These are phyloP conservation scores for Scaptomyza hsui DNA, from an alignment of 1,140 invertebrate species.

Conservation along the genomic window DNA sequence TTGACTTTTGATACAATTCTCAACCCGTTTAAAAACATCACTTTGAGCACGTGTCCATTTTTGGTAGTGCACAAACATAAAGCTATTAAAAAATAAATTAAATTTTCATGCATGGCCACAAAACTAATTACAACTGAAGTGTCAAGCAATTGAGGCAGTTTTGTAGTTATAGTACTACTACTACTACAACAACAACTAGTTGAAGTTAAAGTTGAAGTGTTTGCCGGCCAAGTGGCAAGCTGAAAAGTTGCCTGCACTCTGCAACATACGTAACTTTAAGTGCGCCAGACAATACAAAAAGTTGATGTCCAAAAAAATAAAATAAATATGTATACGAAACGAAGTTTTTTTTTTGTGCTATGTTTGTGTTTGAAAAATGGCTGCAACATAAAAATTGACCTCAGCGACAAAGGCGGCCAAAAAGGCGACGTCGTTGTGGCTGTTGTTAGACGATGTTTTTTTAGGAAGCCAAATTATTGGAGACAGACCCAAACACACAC, in stretches of 20 bases:
- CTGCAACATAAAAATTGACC: constrained; percentile 82
- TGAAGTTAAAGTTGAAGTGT: constrained; percentile 33
- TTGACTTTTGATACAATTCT: background rate
- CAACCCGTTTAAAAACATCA: constrained; percentile 9
- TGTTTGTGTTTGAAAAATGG: constrained; percentile 61
- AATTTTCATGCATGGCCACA: constrained; percentile 70
- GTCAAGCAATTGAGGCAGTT: constrained; percentile 66
- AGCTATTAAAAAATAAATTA: constrained; percentile 46
- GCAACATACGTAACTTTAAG: constrained; percentile 54
- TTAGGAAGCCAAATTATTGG: constrained; percentile 41
- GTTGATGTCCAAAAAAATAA: constrained; percentile 26
- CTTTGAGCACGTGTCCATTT: constrained; percentile 36
- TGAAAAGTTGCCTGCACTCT: constrained; percentile 61
- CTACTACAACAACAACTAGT: background rate
- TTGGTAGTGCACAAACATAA: background rate
- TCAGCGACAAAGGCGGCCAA: constrained; percentile 75
- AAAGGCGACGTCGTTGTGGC: constrained; percentile 27
- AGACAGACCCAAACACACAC: constrained; percentile 43
- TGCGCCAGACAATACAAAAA: constrained; percentile 64
- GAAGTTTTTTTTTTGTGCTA: constrained; percentile 46
- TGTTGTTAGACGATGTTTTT: constrained; percentile 47
- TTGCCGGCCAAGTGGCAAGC: constrained; percentile 62
- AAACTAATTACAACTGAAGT: constrained; percentile 80
- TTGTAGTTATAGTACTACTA: constrained; percentile 11
- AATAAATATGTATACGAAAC: constrained; percentile 34